Percentiles rank a stretch among this genome's conserved stretches.
phyloP scores from a whole-genome alignment of 1,140 invertebrate species.

The Periplaneta americana region DNA sequence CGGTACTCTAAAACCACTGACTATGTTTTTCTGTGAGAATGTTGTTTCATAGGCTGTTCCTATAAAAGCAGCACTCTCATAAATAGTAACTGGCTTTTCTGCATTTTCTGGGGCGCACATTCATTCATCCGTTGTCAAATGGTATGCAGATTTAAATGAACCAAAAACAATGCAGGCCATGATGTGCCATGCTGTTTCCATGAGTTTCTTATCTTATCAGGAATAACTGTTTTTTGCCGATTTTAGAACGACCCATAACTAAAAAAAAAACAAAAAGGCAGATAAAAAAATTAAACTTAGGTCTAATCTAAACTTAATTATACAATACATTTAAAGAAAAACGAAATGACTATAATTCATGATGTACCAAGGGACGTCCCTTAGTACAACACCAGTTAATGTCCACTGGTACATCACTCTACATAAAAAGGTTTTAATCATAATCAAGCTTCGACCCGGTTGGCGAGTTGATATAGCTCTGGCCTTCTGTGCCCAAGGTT shows the following conservation, averaged over 20 bases:
- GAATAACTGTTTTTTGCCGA: neutral
- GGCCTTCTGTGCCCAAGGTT: too few species aligned
- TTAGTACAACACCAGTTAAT: neutral
- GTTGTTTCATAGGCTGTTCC: slow-evolving; percentile 23
- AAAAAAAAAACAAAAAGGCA: neutral
- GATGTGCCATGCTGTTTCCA: neutral
- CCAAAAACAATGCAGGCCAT: slow-evolving; percentile 25
- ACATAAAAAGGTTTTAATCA: neutral
- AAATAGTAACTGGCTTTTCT: slow-evolving; percentile 28
- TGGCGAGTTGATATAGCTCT: too few species aligned
- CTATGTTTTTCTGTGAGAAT: too few species aligned
- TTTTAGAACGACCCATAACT: too few species aligned
- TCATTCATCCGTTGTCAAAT: slow-evolving; percentile 35
- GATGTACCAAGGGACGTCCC: neutral
- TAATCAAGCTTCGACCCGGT: too few species aligned
- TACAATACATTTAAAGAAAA: neutral
- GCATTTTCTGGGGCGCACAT: slow-evolving; percentile 24
- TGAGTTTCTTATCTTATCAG: neutral
- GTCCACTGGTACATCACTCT: neutral
- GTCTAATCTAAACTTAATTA: neutral
- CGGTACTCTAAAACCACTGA: slow-evolving; percentile 31
- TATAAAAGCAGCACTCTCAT: slow-evolving; percentile 28
- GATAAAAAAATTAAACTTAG: neutral
- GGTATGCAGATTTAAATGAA: slow-evolving; percentile 36
- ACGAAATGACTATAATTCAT: neutral